Evolutionary conservation across 2,888 invertebrate species (phyloP).

Genomic region (Nebria brevicollis): DNA sequence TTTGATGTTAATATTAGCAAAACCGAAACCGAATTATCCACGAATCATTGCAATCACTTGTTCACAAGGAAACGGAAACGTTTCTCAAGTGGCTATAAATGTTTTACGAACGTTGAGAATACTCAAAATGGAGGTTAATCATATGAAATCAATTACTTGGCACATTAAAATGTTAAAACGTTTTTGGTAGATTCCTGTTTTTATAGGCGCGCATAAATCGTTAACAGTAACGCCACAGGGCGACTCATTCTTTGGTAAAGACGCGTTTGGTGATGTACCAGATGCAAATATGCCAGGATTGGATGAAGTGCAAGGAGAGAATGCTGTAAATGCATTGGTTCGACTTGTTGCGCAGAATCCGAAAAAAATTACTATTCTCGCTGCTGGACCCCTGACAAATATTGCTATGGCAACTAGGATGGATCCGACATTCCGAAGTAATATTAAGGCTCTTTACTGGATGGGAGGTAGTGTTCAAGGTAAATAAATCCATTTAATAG

Average conservation of each 20-base stretch:
- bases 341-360: conserved; percentile 58
- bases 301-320: conserved; percentile 57
- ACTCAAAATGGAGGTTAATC: conserved; percentile 56
- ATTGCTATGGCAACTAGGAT: conserved; percentile 65
- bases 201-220: conserved; percentile 59
- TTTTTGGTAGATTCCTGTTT: conserved; percentile 64
- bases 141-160: too few species aligned
- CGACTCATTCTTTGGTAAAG: conserved; percentile 60
- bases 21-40: conserved; percentile 52
- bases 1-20: conserved; percentile 59
- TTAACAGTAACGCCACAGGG: conserved; percentile 54
- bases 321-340: conserved; percentile 62
- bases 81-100: conserved; percentile 64
- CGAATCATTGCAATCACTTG: conserved; percentile 68
- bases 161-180: not conserved
- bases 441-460: conserved; percentile 57
- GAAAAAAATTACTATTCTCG: conserved; percentile 58
- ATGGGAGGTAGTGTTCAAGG: conserved; percentile 59
- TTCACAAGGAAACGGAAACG: conserved; percentile 65
- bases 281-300: conserved; percentile 58
- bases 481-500: not conserved
- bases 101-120: conserved; percentile 64
- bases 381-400: conserved; percentile 68
- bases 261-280: conserved; percentile 66
- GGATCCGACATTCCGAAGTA: conserved; percentile 56